Evolutionary conservation across 1,140 invertebrate species (phyloP), one percentile per base, ranked within the genome.

Genomic region (Antheraea mylitta): DNA sequence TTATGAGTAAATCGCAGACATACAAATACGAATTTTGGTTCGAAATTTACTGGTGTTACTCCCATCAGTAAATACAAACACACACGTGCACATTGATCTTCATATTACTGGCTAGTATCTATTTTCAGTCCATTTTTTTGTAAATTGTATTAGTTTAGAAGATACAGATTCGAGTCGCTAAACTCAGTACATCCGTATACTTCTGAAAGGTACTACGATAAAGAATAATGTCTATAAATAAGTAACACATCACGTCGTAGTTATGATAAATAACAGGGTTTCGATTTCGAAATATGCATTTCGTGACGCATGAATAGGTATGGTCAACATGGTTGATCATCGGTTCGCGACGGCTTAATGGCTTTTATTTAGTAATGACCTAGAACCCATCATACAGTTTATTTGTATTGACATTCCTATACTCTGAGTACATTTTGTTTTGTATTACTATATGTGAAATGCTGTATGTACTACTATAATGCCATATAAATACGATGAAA

Each of bases 301-400:
- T 53, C 45, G 45, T 53, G 45, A 53, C 16, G 45, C 45, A 16
- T 53, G 45, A 53, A 53, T 53, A 53, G 45, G 11, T 53, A 53
- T 16, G 45, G 45, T 53, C 45, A 53, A 53, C 11, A 53, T 53
- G 16, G 45, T 53, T 16, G 45, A 53, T 53, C 45, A 13, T 16
- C 45, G 45, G 45, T 7, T 16, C 45, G 45, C 45, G 45, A 53
- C 45, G 45, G 45, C 45, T 53, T 53, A 53, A 53, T 53, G 13
- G 45, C 45, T 53, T 53, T 53, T 53, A 53, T 53, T 16, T 53
- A 53, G 45, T 53, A 53, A 53, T 53, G 45, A 53, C 45, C 45
- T 53, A 53, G 45, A 53, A 7, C 45, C 13, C 45, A 53, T 53
- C 45, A 53, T 53, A 53, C 16, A 6, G 45, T 53, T 53, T 16